Evolutionary conservation across 2,113 vertebrate species (phyloP), one percentile per base, ranked within the genome.

Genomic region (Carassius carassius): DNA sequence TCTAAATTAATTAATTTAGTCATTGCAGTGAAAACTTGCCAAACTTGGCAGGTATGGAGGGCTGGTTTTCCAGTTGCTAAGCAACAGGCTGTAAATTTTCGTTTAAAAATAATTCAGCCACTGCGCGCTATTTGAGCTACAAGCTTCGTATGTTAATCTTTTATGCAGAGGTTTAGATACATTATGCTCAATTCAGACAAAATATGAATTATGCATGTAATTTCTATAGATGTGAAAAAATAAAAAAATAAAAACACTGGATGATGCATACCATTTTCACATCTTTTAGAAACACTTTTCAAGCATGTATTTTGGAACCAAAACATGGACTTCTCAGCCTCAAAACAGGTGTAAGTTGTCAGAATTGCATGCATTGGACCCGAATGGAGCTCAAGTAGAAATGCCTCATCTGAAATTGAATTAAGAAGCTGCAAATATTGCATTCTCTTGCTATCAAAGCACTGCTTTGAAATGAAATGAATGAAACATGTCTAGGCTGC

Each of bases 11-110:
- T 51, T 32, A 81, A 81, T 69, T 81, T 69, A 69, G 44, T 81
- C 63, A 62, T 81, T 81, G 19, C 78, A 49, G 23, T 65, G 23
- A 19, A 81, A 81, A 67, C 60, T 81, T 67, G n/a, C 78, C 62
- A 69, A 81, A 81, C 44, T 69, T 81, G 44, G 44, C 62, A 81
- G 62, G 79, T 69, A 81, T 69, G 41, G 35, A 65, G 62, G 79
- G 79, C 63, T 69, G 79, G 79, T 81, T 81, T 65, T 81, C 62
- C 44, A 81, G 79, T 81, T 81, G 79, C 79, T 81, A 81, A 81
- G 79, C 79, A 81, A 81, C 79, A 81, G 44, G 19, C 79, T 51
- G 79, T 81, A 69, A 12, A 67, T 49, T 54, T 51, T 81, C 1
- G 0, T 67, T 51, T 81, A 35, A 81, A 81, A 81, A 81, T 69